Evolutionary conservation across 2,888 invertebrate species (phyloP).

Genomic region (Arge pagana): DNA sequence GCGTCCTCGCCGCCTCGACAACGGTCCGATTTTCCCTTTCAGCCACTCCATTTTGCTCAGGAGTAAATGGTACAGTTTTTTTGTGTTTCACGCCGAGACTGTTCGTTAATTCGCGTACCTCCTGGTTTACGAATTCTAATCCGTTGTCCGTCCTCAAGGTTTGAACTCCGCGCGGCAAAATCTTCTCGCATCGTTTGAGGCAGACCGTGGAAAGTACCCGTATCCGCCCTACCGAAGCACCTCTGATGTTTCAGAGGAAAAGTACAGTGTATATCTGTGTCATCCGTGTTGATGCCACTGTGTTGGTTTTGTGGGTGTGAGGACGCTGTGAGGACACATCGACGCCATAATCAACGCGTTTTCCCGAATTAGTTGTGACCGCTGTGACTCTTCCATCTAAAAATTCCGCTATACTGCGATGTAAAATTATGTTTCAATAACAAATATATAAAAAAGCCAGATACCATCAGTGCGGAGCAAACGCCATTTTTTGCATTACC

Average conservation of each 20-base stretch:
- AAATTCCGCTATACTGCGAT: no score
- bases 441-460: neutral
- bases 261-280: neutral
- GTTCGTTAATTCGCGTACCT: conserved; percentile 17
- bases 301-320: neutral
- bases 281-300: neutral
- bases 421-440: neutral
- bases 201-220: no score
- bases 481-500: neutral
- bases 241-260: neutral
- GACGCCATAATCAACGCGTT: neutral
- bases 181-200: conserved; percentile 22
- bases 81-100: conserved; percentile 28
- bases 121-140: conserved; percentile 27
- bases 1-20: conserved; percentile 34
- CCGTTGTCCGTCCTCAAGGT: conserved; percentile 31
- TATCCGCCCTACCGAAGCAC: no score
- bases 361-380: no score
- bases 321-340: neutral
- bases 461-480: neutral
- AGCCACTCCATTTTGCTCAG: conserved; percentile 32
- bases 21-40: conserved; percentile 45
- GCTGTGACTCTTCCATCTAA: no score
- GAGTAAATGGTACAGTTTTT: conserved; percentile 26
- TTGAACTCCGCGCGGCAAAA: conserved; percentile 22